A percentile compares a stretch with the other conserved stretches of the same genome.
phyloP scores from a whole-genome alignment of 2,888 invertebrate genomes.

The Apamea crenata region DNA sequence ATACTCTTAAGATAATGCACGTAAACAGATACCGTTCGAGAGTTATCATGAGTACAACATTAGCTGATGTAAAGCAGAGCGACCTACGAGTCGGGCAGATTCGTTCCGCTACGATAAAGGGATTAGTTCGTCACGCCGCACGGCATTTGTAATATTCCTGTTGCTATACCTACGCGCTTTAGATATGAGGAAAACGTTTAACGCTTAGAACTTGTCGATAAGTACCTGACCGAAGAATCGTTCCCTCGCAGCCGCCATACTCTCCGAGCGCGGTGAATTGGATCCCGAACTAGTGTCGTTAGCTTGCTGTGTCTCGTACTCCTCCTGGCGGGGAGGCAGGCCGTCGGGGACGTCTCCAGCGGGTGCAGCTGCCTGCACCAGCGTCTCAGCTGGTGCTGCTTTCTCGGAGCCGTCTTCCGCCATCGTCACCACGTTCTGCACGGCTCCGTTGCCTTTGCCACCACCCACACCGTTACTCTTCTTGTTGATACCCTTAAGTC shows the following conservation, averaged over 20 bases:
- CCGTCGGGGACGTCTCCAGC: slow-evolving; percentile 67
- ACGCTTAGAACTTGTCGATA: slow-evolving; percentile 44
- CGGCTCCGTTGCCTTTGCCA: slow-evolving; percentile 80
- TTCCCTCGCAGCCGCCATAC: slow-evolving; percentile 86
- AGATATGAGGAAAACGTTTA: slow-evolving; percentile 54
- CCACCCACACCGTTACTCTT: slow-evolving; percentile 84
- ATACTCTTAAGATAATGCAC: slow-evolving; percentile 71
- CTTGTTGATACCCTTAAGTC: slow-evolving; percentile 77
- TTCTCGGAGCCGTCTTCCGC: slow-evolving; percentile 83
- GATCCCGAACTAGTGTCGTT: slow-evolving; percentile 71
- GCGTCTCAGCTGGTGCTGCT: slow-evolving; percentile 78
- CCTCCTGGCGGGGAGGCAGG: slow-evolving; percentile 64
- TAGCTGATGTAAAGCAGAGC: slow-evolving; percentile 84
- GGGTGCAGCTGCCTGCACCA: slow-evolving; percentile 76
- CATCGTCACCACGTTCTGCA: slow-evolving; percentile 81
- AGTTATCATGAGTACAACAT: slow-evolving; percentile 78
- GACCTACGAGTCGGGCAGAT: slow-evolving; percentile 76
- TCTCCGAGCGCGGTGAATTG: slow-evolving; percentile 80
- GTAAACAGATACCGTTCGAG: slow-evolving; percentile 77
- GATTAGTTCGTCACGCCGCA: slow-evolving; percentile 81
- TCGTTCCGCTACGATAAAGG: slow-evolving; percentile 86
- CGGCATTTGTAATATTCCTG: slow-evolving; percentile 73
- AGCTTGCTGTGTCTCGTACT: slow-evolving; percentile 52
- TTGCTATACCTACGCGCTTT: slow-evolving; percentile 70
- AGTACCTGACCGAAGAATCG: slow-evolving; percentile 88